These are phyloP conservation scores for Alsophila aescularia DNA, from an alignment of 2,888 invertebrate species.

Conservation along the genomic window DNA sequence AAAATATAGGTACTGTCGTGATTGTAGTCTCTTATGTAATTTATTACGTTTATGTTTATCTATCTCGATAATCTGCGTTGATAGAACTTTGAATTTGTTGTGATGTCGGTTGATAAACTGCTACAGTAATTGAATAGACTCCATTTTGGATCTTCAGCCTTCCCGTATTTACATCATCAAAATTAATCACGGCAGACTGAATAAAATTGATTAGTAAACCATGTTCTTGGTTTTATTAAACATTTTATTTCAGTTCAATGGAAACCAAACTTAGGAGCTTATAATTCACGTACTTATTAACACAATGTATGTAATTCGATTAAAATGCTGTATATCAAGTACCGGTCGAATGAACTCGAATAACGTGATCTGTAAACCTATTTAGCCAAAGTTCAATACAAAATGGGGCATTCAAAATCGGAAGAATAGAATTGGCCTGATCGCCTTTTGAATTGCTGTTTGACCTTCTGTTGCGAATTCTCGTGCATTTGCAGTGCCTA, in stretches of 20 bases:
- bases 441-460: slow-evolving; percentile 21
- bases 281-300: slow-evolving; percentile 4
- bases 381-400: slow-evolving; percentile 47
- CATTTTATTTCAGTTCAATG: too few relatives aligned
- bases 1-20: slow-evolving; percentile 15
- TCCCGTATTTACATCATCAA: too few relatives aligned
- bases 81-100: not conserved
- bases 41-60: slow-evolving; percentile 6
- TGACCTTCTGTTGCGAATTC: slow-evolving; percentile 16
- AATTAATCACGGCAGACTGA: too few relatives aligned
- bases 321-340: slow-evolving; percentile 50
- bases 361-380: slow-evolving; percentile 48
- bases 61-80: not conserved
- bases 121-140: too few relatives aligned
- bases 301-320: slow-evolving; percentile 36
- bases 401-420: slow-evolving; percentile 45
- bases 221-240: too few relatives aligned
- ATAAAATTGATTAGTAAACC: too few relatives aligned
- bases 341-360: slow-evolving; percentile 50
- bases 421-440: slow-evolving; percentile 46
- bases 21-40: slow-evolving; percentile 13
- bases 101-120: not conserved
- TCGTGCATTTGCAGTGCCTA: not conserved
- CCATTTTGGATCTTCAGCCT: too few relatives aligned
- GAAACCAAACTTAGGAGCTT: not conserved